Percentiles rank a stretch among this genome's conserved stretches.
These are phyloP conservation scores for Saccostrea cuccullata DNA, from an alignment of 1,140 invertebrate species.

Conservation along the genomic window DNA sequence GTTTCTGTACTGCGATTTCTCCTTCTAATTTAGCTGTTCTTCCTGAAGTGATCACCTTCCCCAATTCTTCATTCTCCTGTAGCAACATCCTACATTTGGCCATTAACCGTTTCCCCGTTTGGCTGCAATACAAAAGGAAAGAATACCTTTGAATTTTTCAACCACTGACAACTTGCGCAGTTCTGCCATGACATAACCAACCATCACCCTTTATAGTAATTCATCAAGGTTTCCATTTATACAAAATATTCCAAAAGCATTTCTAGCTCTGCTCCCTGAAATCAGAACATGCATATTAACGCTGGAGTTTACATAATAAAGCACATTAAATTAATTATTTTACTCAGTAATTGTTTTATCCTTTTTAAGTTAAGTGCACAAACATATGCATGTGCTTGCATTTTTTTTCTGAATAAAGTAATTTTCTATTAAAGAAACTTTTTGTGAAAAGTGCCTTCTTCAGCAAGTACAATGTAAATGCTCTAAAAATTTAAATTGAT, in stretches of 20 bases:
- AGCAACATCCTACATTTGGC: constrained; percentile 97
- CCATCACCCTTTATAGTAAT: neutral
- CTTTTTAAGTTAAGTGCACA: neutral
- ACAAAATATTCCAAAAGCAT: neutral
- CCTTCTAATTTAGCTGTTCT: constrained; percentile 96
- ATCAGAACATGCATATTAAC: neutral
- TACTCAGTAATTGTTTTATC: neutral
- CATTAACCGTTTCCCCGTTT: constrained; percentile 98
- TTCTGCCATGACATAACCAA: constrained; percentile 28
- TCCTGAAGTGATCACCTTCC: constrained; percentile 96
- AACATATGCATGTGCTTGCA: neutral
- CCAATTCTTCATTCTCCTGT: constrained; percentile 98
- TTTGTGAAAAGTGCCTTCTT: neutral
- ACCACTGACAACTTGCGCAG: neutral
- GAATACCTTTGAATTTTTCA: neutral
- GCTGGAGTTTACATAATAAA: neutral
- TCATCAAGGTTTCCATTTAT: constrained; percentile 1
- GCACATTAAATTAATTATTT: neutral
- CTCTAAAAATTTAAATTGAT: neutral
- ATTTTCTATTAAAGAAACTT: neutral
- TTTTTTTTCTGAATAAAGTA: neutral
- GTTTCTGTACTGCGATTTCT: constrained; percentile 96
- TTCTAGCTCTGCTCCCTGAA: constrained; percentile 1
- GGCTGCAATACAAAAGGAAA: constrained; percentile 69
- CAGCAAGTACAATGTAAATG: neutral